Conservation (phyloP, 2,797 vertebrate genomes). For the Amphiprion clarkii region DNA sequence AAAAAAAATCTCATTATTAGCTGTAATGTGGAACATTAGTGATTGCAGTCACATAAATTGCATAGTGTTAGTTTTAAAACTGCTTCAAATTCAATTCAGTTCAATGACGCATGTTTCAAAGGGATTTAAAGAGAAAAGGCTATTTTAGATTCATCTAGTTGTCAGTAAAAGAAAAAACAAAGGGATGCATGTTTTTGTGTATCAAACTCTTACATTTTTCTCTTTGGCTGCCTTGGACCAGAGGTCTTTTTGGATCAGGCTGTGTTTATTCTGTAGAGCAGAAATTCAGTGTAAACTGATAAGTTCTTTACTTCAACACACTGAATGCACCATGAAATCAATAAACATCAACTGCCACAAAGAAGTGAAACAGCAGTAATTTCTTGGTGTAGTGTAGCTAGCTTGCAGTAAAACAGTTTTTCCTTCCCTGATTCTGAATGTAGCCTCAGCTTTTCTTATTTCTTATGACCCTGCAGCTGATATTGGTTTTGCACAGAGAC, state of each 20-base stretch:
- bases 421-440: conserved; percentile 20
- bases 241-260: conserved; percentile 19
- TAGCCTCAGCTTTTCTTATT: conserved; percentile 19
- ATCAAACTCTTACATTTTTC: not conserved
- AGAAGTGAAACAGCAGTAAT: conserved; percentile 41
- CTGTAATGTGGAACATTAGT: not conserved
- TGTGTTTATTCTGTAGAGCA: conserved; percentile 12
- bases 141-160: conserved; percentile 10
- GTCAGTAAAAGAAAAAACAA: conserved; percentile 1
- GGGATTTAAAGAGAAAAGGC: conserved; percentile 14
- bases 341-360: conserved; percentile 48
- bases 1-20: not conserved
- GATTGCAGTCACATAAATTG: conserved; percentile 1
- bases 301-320: conserved; percentile 48
- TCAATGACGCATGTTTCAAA: not conserved
- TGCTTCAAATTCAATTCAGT: not conserved
- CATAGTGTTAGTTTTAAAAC: not conserved
- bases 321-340: conserved; percentile 58
- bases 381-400: conserved; percentile 17
- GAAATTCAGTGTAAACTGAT: conserved; percentile 30
- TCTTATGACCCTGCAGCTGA: conserved; percentile 29
- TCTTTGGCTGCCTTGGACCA: conserved; percentile 6
- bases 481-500: conserved; percentile 60
- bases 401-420: conserved; percentile 28
- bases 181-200: not conserved